These are phyloP conservation scores for Trilocha varians DNA, from an alignment of 2,888 invertebrate genomes.

Conservation along the genomic window DNA sequence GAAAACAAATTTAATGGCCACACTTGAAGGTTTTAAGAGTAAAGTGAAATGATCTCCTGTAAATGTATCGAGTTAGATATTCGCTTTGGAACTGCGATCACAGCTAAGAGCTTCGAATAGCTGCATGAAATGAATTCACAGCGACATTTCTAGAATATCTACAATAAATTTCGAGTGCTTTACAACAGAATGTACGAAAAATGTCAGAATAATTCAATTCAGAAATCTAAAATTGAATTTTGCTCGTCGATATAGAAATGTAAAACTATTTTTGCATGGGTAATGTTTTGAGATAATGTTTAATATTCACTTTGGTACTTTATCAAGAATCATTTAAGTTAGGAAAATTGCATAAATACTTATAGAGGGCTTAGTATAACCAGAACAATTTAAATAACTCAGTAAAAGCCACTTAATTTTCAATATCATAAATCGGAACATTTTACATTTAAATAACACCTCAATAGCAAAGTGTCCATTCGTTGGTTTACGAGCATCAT, in stretches of 20 bases:
- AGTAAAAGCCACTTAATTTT: not conserved
- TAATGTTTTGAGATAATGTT: too few species aligned
- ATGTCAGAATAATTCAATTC: not conserved
- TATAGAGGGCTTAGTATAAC: too few species aligned
- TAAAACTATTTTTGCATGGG: not conserved
- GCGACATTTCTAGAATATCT: slow-evolving; percentile 27
- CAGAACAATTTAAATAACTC: too few species aligned
- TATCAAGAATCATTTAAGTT: too few species aligned
- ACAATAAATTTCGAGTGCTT: slow-evolving; percentile 13
- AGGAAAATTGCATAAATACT: too few species aligned
- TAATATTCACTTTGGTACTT: too few species aligned
- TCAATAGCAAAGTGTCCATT: not conserved
- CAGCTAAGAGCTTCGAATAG: slow-evolving; percentile 34
- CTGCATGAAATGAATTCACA: slow-evolving; percentile 35
- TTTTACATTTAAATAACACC: not conserved
- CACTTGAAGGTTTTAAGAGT: slow-evolving; percentile 32
- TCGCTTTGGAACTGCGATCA: slow-evolving; percentile 44
- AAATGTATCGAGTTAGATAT: slow-evolving; percentile 51
- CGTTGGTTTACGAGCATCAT: slow-evolving; percentile 1
- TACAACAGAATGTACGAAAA: slow-evolving; percentile 4
- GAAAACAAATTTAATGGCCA: slow-evolving; percentile 19
- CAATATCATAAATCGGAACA: not conserved
- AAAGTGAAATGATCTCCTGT: slow-evolving; percentile 52
- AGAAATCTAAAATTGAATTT: slow-evolving; percentile 10
- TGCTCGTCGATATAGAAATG: not conserved